Evolutionary conservation across 1,140 invertebrate species (phyloP).

Genomic region (Neoseiulus cucumeris): DNA sequence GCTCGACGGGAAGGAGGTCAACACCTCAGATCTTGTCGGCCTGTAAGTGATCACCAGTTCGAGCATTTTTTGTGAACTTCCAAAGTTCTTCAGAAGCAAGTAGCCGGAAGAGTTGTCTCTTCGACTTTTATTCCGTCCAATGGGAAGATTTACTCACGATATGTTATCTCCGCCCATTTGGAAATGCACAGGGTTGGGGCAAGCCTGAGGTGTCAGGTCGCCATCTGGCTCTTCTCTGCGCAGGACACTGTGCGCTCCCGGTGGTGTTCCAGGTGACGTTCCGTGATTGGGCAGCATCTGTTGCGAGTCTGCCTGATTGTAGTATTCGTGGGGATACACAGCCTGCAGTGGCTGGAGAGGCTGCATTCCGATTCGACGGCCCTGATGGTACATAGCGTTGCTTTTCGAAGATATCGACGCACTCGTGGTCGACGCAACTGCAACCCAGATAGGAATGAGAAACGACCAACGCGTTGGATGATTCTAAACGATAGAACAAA

Average conservation of each 20-base stretch:
- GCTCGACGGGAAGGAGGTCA: too few relatives aligned
- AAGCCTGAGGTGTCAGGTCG: neutral
- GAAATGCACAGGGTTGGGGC: neutral
- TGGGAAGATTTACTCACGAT: too few relatives aligned
- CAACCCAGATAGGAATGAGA: neutral
- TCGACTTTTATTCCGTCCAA: too few relatives aligned
- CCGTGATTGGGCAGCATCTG: neutral
- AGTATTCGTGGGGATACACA: neutral
- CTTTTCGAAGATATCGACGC: slow-evolving; percentile 2
- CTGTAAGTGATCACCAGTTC: too few relatives aligned
- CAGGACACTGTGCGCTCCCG: neutral
- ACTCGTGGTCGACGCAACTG: slow-evolving; percentile 5
- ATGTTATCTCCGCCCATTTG: neutral
- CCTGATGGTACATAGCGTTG: neutral
- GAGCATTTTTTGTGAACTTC: too few relatives aligned
- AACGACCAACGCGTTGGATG: too few relatives aligned
- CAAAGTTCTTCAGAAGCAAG: too few relatives aligned
- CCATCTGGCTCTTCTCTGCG: neutral
- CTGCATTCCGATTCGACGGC: neutral
- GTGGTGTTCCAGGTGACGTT: neutral
- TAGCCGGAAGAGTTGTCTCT: too few relatives aligned
- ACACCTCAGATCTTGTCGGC: too few relatives aligned
- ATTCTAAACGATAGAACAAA: too few relatives aligned
- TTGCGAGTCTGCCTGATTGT: neutral
- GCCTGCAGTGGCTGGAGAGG: neutral